phyloP scores from a whole-genome alignment of 2,888 invertebrate species.

The Ochropleura leucogaster region DNA sequence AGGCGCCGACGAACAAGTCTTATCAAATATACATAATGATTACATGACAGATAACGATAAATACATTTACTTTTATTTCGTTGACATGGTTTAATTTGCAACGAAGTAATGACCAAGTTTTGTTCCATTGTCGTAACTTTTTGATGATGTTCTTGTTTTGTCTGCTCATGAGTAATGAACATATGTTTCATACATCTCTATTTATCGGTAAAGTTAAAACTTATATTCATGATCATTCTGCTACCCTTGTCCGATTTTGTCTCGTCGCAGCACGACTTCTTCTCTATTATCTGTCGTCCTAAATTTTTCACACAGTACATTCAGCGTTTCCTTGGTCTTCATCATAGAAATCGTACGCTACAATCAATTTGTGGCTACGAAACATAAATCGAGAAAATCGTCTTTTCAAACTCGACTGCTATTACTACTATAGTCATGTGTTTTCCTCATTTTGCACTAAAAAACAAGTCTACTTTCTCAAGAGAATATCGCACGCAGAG shows the following conservation, averaged over 20 bases:
- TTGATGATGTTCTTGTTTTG: conserved; percentile 12
- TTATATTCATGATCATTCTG: not conserved
- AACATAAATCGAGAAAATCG: not conserved
- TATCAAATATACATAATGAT: conserved; percentile 63
- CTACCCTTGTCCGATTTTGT: not conserved
- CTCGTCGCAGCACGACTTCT: not conserved
- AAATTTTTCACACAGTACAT: not conserved
- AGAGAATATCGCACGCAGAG: not conserved
- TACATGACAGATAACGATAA: conserved; percentile 60
- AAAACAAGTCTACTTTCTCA: not conserved
- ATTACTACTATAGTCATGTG: not conserved
- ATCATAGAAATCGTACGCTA: not conserved
- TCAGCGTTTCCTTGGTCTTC: not conserved
- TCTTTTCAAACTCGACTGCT: not conserved
- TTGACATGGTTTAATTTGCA: conserved; percentile 31
- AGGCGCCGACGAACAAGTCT: conserved; percentile 37
- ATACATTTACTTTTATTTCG: conserved; percentile 44
- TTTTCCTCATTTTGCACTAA: not conserved
- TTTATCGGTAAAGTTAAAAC: not conserved
- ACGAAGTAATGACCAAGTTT: conserved; percentile 3
- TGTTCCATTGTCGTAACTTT: not conserved
- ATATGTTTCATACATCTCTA: not conserved
- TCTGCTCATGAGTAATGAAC: conserved; percentile 2
- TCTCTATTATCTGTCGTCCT: not conserved
- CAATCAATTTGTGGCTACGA: not conserved